Evolutionary conservation across 2,888 invertebrate species (phyloP).

Genomic region (Cataglyphis rosenhaueri): DNA sequence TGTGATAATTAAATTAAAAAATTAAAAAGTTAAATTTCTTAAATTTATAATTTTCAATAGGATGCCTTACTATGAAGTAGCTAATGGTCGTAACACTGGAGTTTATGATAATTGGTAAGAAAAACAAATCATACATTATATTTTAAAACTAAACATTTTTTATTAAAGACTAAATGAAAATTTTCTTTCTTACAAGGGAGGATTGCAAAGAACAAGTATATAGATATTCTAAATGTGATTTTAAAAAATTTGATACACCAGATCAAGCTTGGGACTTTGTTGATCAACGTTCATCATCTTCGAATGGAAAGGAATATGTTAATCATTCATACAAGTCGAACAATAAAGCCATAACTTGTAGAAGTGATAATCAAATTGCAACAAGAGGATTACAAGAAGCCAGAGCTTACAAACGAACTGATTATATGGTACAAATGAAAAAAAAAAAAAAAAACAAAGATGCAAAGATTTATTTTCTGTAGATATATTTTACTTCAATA

Average conservation of each 20-base stretch:
- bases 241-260: slow-evolving; percentile 89
- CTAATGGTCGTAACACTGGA: slow-evolving; percentile 64
- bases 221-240: slow-evolving; percentile 88
- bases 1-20: neutral
- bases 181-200: slow-evolving; percentile 80
- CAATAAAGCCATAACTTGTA: neutral
- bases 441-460: neutral
- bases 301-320: neutral
- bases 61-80: slow-evolving; percentile 67
- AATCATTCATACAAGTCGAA: neutral
- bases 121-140: neutral
- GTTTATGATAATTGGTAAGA: slow-evolving; percentile 66
- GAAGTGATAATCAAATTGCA: neutral
- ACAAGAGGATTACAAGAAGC: neutral
- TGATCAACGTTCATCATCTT: slow-evolving; percentile 24
- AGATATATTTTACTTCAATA: neutral
- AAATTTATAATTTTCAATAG: neutral
- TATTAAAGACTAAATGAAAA: slow-evolving; percentile 23
- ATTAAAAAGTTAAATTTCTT: neutral
- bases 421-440: neutral
- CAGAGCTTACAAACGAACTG: neutral
- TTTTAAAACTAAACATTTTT: neutral
- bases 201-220: slow-evolving; percentile 89
- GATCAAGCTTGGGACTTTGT: slow-evolving; percentile 88
- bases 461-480: neutral